Base-by-base conservation (phyloP, 2,797 vertebrate genomes). In the Chelon labrosus region DNA sequence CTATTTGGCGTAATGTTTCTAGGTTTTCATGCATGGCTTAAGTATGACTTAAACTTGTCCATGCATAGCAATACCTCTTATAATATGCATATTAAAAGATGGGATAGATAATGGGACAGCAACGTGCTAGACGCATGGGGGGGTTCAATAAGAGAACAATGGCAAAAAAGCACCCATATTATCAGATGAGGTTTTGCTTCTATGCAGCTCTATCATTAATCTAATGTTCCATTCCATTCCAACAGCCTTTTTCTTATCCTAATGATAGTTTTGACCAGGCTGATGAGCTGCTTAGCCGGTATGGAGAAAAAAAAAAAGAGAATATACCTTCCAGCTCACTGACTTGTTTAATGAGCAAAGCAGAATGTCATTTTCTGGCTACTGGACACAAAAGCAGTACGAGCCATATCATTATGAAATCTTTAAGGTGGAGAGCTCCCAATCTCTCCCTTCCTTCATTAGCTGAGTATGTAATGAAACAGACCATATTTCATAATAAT, bases 261-360 rank as follows among this genome's bases (percentile, higher is more conserved):
- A 79, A 88, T 86, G 84, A 87, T 84, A 67, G 75, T 79, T 79
- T 86, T 75, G 80, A 62, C 62, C 49, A 3, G 61, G 76, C 65
- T 83, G 86, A 83, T 80, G 83, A 85, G 83, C 84, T 85, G 82
- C 67, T 88, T 84, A 89, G 82, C 77, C 90, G 90, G 84, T 89
- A 53, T 51, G 53, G 19, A 22, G 51, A 65, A 50, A 51, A 31
- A 57, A 27, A 51, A 51, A 25, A 56, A 22, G 52, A 27, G 0
- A 62, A 69, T 39, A 75, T 70, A 80, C 61, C 88, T 84, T 88
- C 81, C 85, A 86, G 82, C 79, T 91, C 84, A 87, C 63, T 85
- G 73, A 58, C 63, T 77, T 74, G 72, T 80, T 84, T 91, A 92
- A 92, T 91, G 87, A 89, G 84, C 62, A 85, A 85, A 81, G 80